Evolutionary conservation across 1,140 invertebrate genomes (phyloP).

Genomic region (Aphaenogaster rudis): DNA sequence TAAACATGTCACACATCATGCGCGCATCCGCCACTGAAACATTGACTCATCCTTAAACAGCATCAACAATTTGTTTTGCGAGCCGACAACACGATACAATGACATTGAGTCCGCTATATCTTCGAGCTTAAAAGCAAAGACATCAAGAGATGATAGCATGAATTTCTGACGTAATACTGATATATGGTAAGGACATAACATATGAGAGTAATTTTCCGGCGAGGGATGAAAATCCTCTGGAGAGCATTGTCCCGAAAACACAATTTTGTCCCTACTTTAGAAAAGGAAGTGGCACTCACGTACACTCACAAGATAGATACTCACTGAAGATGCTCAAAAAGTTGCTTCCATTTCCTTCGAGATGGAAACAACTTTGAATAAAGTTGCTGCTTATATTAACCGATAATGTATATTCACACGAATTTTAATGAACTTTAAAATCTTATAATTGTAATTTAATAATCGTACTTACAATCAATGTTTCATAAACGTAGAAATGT

Average conservation of each 20-base stretch:
- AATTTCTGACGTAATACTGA: conserved; percentile 42
- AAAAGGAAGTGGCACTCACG: conserved; percentile 22
- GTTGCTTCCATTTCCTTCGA: conserved; percentile 20
- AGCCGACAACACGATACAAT: neutral
- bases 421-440: neutral
- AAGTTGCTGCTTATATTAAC: neutral
- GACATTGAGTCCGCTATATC: neutral
- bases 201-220: conserved; percentile 37
- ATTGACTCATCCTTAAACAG: conserved; percentile 7
- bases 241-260: conserved; percentile 48
- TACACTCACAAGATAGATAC: conserved; percentile 12
- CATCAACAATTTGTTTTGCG: neutral
- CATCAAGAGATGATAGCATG: neutral
- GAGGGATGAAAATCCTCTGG: conserved; percentile 28
- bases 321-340: conserved; percentile 17
- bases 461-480: neutral
- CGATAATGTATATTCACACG: neutral
- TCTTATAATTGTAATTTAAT: neutral
- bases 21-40: neutral
- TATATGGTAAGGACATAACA: conserved; percentile 25
- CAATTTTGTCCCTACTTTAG: conserved; percentile 46
- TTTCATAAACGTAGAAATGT: neutral
- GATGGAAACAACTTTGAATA: neutral
- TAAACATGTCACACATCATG: neutral
- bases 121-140: neutral